Base-by-base conservation (phyloP, 2,888 invertebrate genomes). In the Dryobotodes eremita region DNA sequence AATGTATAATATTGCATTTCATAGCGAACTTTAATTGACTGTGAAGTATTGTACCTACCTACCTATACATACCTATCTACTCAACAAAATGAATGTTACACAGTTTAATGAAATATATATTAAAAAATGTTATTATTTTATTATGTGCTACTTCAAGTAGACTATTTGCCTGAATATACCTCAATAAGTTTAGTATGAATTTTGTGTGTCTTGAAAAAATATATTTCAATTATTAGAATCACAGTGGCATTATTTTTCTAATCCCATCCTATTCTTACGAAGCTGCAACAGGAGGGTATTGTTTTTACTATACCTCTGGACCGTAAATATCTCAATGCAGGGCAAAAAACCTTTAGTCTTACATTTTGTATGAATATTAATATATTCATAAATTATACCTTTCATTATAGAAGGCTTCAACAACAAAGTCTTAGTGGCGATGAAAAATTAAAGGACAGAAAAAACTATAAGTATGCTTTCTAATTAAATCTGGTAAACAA, bases 171-270 rank as follows among this genome's bases (percentile, higher is more conserved):
- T 95, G 94, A 95, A 94, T 94, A 94, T 96, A 96, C 96, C 96
- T 96, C 96, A 96, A 94, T 96, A 96, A 94, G 94, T 95, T 95
- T 95, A 95, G 93, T 94, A 94, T 94, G 93, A 94, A 94, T 95
- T 95, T 93, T 95, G 95, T 94, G 94, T 95, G 94, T 96, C 94
- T 95, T 95, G 92, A 88, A 94, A 94, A 94, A 94, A 95, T 95
- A 96, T 95, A 95, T 94, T 95, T 93, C 92, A 92, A 95, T 94
- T 94, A 94, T 93, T 94, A 94, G 94, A 94, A 93, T 89, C 87
- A 88, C 83, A 86, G 88, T 93, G 90, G 92, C 92, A 92, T 94
- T 94, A 93, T 95, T 85, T 87, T 87, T 80, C 68, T 70, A 59
- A 82, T 42, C 71, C 71, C 26, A 64, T 66, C 59, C 74, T 42